Conservation (phyloP, 2,113 vertebrate species). For the Anser cygnoides region DNA sequence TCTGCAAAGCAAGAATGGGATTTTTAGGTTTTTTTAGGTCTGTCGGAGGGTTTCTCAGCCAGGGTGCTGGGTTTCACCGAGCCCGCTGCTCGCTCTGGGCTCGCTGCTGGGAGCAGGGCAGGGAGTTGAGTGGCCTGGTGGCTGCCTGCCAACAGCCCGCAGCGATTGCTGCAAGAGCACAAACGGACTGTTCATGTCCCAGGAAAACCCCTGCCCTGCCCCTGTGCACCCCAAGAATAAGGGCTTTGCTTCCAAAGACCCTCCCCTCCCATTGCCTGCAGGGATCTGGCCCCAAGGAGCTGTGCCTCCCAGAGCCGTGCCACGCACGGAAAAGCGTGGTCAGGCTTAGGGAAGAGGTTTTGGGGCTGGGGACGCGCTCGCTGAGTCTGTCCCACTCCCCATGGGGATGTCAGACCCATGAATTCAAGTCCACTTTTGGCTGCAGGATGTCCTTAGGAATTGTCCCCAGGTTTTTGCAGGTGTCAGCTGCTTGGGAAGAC, state of each 20-base stretch:
- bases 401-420: rapidly evolving
- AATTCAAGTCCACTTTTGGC: rapidly evolving
- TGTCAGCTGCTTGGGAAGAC: background rate
- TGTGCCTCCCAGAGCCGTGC: too few relatives aligned
- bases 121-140: background rate
- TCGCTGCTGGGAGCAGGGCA: rapidly evolving
- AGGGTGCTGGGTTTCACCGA: rapidly evolving
- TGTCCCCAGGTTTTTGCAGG: rapidly evolving
- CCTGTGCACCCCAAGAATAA: background rate
- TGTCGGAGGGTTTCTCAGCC: background rate
- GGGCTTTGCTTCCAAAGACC: background rate
- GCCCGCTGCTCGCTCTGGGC: rapidly evolving
- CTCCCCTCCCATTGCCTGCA: background rate
- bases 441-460: background rate
- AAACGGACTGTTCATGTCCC: background rate
- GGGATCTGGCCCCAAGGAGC: rapidly evolving
- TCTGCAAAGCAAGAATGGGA: rapidly evolving
- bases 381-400: background rate
- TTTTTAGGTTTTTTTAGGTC: too few relatives aligned
- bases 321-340: background rate
- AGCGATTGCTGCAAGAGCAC: background rate
- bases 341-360: background rate
- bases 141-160: background rate
- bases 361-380: background rate
- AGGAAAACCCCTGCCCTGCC: rapidly evolving